Conservation (phyloP, 2,888 invertebrate species). For the Cataglyphis livida region DNA sequence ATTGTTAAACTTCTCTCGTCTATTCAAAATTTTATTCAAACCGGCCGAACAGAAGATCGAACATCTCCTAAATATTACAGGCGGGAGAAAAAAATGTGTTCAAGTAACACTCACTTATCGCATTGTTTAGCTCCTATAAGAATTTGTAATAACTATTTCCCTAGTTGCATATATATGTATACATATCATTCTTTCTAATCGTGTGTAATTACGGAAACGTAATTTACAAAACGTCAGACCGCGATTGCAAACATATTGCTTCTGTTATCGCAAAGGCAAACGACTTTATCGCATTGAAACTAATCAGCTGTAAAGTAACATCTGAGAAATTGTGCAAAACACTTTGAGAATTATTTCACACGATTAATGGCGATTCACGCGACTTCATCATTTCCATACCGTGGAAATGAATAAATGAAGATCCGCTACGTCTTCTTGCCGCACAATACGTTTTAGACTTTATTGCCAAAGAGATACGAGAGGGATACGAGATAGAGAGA, state of each 20-base stretch:
- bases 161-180: neutral
- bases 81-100: conserved; percentile 25
- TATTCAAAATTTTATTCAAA: conserved; percentile 67
- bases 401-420: conserved; percentile 25
- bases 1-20: conserved; percentile 56
- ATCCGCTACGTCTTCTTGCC: neutral
- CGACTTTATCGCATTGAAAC: conserved; percentile 27
- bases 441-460: conserved; percentile 22
- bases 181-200: conserved; percentile 44
- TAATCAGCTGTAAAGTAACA: neutral
- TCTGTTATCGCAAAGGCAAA: neutral
- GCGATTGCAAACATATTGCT: neutral
- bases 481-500: conserved; percentile 37
- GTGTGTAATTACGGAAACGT: conserved; percentile 21
- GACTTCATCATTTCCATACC: conserved; percentile 6
- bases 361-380: conserved; percentile 13
- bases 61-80: conserved; percentile 57
- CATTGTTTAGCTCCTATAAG: neutral
- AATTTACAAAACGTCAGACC: conserved; percentile 12
- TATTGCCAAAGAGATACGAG: conserved; percentile 66
- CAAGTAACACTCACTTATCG: conserved; percentile 20
- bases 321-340: conserved; percentile 14
- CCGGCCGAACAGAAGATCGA: conserved; percentile 41
- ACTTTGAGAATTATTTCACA: conserved; percentile 7
- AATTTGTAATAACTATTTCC: conserved; percentile 25